These are phyloP conservation scores for Coregonus sp. DNA, from an alignment of 2,797 vertebrate species.

Conservation along the genomic window DNA sequence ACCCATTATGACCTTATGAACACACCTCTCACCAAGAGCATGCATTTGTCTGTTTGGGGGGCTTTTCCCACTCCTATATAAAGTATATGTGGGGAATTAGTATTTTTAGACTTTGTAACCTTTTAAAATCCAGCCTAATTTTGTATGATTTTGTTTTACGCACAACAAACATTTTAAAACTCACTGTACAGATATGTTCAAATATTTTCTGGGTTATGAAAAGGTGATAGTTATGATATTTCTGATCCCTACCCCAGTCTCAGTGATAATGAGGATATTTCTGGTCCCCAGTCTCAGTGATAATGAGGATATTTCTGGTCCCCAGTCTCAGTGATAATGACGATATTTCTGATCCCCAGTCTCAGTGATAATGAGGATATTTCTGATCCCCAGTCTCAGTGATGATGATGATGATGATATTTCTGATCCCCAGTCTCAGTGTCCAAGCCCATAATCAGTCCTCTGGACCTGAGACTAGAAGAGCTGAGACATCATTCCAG, in stretches of 20 bases:
- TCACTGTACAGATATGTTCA: neutral
- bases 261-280: constrained; percentile 28
- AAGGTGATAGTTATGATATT: neutral
- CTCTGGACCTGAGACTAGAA: constrained; percentile 86
- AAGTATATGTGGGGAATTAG: neutral
- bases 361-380: constrained; percentile 32
- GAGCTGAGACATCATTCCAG: constrained; percentile 86
- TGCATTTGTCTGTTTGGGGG: neutral
- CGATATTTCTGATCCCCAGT: constrained; percentile 21
- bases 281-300: constrained; percentile 46
- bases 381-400: constrained; percentile 35
- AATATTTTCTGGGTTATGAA: neutral
- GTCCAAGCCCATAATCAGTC: constrained; percentile 85
- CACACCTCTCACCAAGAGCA: neutral
- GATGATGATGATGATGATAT: constrained; percentile 20
- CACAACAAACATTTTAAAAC: neutral
- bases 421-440: constrained; percentile 37
- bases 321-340: constrained; percentile 46
- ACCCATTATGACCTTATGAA: neutral
- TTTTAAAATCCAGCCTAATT: neutral
- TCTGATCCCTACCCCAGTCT: constrained; percentile 33
- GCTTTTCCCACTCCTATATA: neutral
- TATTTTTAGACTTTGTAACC: neutral
- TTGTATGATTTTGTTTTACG: neutral
- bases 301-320: neutral